Conservation (phyloP, 2,888 invertebrate genomes). For the Synergus japonicus region DNA sequence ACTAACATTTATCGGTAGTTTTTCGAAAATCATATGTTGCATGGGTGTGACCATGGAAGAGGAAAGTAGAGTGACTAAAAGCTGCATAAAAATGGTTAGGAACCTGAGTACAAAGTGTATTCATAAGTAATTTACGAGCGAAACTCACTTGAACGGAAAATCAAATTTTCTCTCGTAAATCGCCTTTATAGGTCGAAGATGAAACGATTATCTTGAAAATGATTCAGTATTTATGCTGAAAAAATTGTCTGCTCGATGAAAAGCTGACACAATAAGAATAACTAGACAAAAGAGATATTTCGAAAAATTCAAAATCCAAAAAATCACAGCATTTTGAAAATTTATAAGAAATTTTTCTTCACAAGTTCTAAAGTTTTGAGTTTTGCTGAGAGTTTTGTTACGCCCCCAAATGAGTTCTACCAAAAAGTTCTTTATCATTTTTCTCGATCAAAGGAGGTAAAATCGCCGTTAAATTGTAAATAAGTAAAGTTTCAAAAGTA, state of each 20-base stretch:
- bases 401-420: too few species aligned
- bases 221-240: neutral
- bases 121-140: constrained; percentile 22
- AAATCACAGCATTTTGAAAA: too few species aligned
- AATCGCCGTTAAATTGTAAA: too few species aligned
- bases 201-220: constrained; percentile 12
- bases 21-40: neutral
- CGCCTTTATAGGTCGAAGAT: neutral
- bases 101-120: constrained; percentile 28
- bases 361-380: too few species aligned
- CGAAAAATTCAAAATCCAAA: too few species aligned
- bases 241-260: neutral
- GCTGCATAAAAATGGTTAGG: constrained; percentile 16
- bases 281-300: neutral
- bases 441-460: too few species aligned
- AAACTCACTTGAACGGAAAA: constrained; percentile 28
- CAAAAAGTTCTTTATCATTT: too few species aligned
- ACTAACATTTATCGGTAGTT: neutral
- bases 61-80: constrained; percentile 1
- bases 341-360: too few species aligned
- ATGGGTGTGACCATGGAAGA: neutral
- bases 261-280: neutral
- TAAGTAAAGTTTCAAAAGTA: too few species aligned
- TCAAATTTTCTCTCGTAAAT: constrained; percentile 14
- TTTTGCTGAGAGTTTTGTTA: too few species aligned